Base-by-base conservation (phyloP, 30 jellyfish, hydroid and myxozoan species). In the Hydra vulgaris region DNA sequence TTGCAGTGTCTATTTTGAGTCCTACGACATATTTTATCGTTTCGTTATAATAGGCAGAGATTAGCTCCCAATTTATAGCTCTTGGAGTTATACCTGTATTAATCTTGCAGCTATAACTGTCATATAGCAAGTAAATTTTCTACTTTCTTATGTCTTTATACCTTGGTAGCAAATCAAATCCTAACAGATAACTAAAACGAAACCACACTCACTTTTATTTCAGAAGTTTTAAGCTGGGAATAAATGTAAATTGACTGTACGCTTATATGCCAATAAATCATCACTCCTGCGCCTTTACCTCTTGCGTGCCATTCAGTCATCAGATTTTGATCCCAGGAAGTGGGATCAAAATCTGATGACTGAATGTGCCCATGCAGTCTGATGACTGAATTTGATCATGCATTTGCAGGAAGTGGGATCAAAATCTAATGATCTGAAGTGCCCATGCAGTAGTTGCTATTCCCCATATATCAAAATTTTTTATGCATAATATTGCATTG, bases 271-370 rank as follows among this genome's bases (percentile, higher is more conserved):
- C 71, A 56, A 56, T 56, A 56, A n/a, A 56, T 56, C 71, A 56
- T 56, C 18, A 56, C 71, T 15, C 71, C 71, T 17, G 18, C 18
- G 17, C 71, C 71, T 15, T n/a, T n/a, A n/a, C n/a, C 17, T 56
- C 71, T 17, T n/a, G n/a, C 71, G n/a, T 56, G 71, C 71, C 71
- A 56, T 56, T 56, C 71, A 17, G 71, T 56, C 71, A 56, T 56
- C 71, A 56, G n/a, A n/a, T 56, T 56, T 56, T 56, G 71, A 56
- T 56, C 71, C 71, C 71, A 56, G 18, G 71, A 17, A 15, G 71
- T n/a, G n/a, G n/a, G n/a, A n/a, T n/a, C n/a, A n/a, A n/a, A n/a
- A n/a, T n/a, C n/a, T n/a, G n/a, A n/a, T n/a, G n/a, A n/a, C n/a
- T n/a, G n/a, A n/a, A n/a, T n/a, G n/a, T n/a, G n/a, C n/a, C n/a